A percentile compares a stretch with the other conserved stretches of the same genome.
Evolutionary conservation across 2,797 vertebrate species (phyloP).

Genomic region (Clamator glandarius): DNA sequence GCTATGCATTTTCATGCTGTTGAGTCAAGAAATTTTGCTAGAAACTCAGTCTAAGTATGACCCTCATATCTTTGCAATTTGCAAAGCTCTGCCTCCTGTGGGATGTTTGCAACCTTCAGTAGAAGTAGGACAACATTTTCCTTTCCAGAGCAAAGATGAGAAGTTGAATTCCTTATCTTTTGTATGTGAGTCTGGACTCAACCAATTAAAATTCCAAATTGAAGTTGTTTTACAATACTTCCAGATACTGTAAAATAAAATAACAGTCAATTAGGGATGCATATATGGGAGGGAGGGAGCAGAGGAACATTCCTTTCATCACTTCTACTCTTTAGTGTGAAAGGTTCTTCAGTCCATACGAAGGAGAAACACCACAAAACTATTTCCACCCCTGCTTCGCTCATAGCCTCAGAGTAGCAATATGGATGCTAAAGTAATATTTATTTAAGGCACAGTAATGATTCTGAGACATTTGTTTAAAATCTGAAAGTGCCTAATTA

Average conservation of each 20-base stretch:
- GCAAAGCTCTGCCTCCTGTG: not conserved
- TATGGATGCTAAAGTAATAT: not conserved
- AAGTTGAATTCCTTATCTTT: not conserved
- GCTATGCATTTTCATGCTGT: not conserved
- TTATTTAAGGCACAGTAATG: not conserved
- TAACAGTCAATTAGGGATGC: not conserved
- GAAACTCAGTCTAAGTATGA: not conserved
- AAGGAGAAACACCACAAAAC: not conserved
- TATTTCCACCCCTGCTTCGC: not conserved
- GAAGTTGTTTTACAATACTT: not conserved
- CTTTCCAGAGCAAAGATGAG: not conserved
- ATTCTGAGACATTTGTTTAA: not conserved
- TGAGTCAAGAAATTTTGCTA: not conserved
- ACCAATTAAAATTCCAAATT: not conserved
- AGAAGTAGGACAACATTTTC: not conserved
- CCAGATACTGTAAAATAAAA: not conserved
- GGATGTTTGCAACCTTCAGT: not conserved
- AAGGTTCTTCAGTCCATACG: not conserved
- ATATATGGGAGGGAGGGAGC: not conserved
- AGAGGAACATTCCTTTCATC: not conserved
- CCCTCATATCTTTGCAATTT: not conserved
- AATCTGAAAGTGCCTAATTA: not conserved
- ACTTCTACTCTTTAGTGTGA: not conserved
- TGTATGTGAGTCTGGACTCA: accelerated
- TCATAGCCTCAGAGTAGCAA: not conserved